Base-by-base conservation (phyloP, 2,797 vertebrate species). In the Hemibagrus guttatus region DNA sequence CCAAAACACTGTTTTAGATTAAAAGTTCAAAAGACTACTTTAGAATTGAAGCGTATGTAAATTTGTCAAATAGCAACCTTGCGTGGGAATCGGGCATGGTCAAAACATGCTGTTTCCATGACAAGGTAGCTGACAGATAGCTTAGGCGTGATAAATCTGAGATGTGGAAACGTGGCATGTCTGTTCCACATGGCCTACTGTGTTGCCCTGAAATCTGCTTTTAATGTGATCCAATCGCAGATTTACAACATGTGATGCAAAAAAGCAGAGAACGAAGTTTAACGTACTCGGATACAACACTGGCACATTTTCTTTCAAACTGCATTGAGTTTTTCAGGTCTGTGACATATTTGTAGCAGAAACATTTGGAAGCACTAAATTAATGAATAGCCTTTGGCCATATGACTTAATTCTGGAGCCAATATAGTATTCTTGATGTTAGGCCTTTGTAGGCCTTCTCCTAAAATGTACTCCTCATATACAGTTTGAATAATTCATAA, bases 11-110 rank as follows among this genome's bases (percentile, higher is more conserved):
- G 93, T 90, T 86, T 92, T 83, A 72, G 89, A 86, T 88, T 90
- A 82, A 87, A 74, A 90, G 91, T 64, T 89, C 86, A 87, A 89
- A 90, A 56, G 64, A 61, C 58, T 74, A 61, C 49, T 87, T 85
- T 80, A 84, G 90, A 93, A 91, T 93, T 85, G 28, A 8, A 89
- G 89, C 86, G 74, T 90, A 75, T 91, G 85, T 93, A 90, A 86
- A 91, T 91, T 93, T 94, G 92, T 90, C 91, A 92, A 91, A 90
- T 94, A 94, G 90, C 89, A 91, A 26, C 90, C 88, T 93, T 93
- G 93, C 92, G 92, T 89, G 90, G 91, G 88, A 85, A 92, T 79
- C 86, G 83, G 91, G 92, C 93, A 91, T 83, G 87, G 86, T 42
- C 83, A 71, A 86, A 90, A 94, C 94, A 91, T 89, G 84, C 90